Base-by-base conservation (phyloP, 2,797 vertebrate species). In the Oreochromis grahami region DNA sequence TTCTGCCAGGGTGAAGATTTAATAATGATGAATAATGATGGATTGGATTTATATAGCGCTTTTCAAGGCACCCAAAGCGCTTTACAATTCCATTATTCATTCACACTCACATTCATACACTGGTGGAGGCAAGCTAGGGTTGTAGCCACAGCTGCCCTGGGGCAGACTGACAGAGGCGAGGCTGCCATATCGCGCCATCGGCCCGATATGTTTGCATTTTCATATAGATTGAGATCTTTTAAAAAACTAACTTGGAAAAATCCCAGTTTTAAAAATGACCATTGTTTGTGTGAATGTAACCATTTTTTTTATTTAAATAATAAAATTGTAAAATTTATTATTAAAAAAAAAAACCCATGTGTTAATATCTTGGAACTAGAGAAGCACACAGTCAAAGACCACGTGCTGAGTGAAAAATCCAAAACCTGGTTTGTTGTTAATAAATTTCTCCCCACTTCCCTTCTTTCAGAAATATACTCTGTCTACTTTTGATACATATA, bases 261-360 rank as follows among this genome's bases (percentile, higher is more conserved):
- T 38, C 60, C 2, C 19, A 63, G 58, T 13, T 38, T 65, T 38
- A 65, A 38, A 65, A 65, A 65, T 36, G n/a, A 21, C 19, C 34
- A n/a, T 12, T 63, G 19, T 63, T 36, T n/a, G 17, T 63, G 34
- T 63, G 58, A 11, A 63, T 36, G 3, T 63, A 63, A n/a, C 19
- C 32, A 12, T 13, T 65, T 65, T 36, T 63, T 13, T 8, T 38
- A 65, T 63, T 13, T 13, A 65, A 65, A n/a, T 65, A 5, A 21
- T 13, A 21, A 63, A 36, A 36, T 63, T 63, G 10, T 63, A 63
- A 36, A 60, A 4, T n/a, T 1, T 58, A 4, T 58, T 34, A n/a
- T 19, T 60, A 1, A 0, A 0, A 1, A 14, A 1, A 14, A 17
- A 60, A n/a, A 3, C 24, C 24, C 24, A 12, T 1, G 2, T 34